Evolutionary conservation across 2,797 vertebrate genomes (phyloP).

Genomic region (Alca torda): DNA sequence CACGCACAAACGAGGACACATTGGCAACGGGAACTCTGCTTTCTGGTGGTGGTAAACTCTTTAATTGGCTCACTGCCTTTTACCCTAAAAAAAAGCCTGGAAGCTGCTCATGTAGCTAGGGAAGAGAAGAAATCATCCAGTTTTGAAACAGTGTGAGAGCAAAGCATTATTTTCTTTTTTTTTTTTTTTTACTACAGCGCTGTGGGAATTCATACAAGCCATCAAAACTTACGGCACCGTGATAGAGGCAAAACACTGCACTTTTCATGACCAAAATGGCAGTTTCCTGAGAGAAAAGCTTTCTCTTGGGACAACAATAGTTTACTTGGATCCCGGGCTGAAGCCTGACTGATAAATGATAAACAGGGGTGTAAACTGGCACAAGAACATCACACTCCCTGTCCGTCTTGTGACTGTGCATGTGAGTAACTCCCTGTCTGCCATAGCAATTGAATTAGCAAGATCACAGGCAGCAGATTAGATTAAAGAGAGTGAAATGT

Average conservation of each 20-base stretch:
- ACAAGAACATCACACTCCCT: neutral
- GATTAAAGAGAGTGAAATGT: neutral
- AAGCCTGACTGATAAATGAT: neutral
- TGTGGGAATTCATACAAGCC: neutral
- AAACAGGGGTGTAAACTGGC: neutral
- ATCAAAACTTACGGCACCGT: neutral
- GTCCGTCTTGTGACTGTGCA: neutral
- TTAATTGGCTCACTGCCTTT: neutral
- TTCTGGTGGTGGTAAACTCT: neutral
- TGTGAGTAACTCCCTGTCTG: neutral
- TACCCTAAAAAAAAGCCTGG: neutral
- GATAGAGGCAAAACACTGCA: neutral
- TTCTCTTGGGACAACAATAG: neutral
- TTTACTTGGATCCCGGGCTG: neutral
- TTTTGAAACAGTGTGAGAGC: neutral
- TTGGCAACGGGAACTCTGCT: neutral
- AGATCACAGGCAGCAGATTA: constrained; percentile 4
- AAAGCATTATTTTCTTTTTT: neutral
- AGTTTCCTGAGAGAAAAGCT: neutral
- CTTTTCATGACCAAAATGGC: neutral
- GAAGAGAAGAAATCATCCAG: neutral
- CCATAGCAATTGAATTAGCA: neutral
- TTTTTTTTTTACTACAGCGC: neutral
- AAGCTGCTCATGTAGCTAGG: neutral
- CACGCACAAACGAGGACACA: neutral